phyloP scores from a whole-genome alignment of 2,797 vertebrate genomes.

The Aldrovandia affinis region DNA sequence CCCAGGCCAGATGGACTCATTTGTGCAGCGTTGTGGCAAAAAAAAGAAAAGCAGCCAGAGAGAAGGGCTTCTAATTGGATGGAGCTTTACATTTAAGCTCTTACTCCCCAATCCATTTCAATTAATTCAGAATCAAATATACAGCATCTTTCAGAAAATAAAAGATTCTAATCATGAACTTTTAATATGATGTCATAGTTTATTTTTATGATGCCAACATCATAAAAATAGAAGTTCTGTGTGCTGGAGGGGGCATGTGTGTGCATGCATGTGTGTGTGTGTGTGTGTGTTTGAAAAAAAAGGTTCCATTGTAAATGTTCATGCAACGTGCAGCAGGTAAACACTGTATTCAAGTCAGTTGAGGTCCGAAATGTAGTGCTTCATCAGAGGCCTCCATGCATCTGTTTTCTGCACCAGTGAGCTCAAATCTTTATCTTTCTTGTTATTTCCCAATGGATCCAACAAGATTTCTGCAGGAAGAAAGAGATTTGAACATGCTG shows the following conservation, averaged over 20 bases:
- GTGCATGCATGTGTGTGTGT: slow-evolving; percentile 23
- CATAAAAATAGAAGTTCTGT: background rate
- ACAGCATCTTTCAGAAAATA: slow-evolving; percentile 28
- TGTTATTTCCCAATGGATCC: slow-evolving; percentile 12
- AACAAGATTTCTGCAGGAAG: background rate
- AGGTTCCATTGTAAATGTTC: slow-evolving; percentile 1
- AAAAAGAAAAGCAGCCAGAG: slow-evolving; percentile 50
- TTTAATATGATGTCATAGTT: slow-evolving; percentile 4
- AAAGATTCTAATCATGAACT: background rate
- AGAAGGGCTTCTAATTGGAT: slow-evolving; percentile 70
- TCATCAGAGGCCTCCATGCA: slow-evolving; percentile 6
- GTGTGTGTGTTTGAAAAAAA: background rate
- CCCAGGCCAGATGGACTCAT: slow-evolving; percentile 61
- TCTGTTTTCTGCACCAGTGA: slow-evolving; percentile 13
- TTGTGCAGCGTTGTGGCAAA: slow-evolving; percentile 43
- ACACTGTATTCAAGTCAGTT: slow-evolving; percentile 8
- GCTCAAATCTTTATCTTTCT: background rate
- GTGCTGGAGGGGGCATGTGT: slow-evolving; percentile 16
- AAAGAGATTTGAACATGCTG: slow-evolving; percentile 11
- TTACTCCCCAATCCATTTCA: slow-evolving; percentile 47
- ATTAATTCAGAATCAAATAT: slow-evolving; percentile 54
- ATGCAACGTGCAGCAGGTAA: slow-evolving; percentile 1
- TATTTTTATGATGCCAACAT: slow-evolving; percentile 4
- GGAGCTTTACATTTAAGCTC: slow-evolving; percentile 53
- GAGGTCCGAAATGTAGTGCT: slow-evolving; percentile 23